phyloP scores from a whole-genome alignment of 1,140 invertebrate species.

The Adoxophyes honmai region DNA sequence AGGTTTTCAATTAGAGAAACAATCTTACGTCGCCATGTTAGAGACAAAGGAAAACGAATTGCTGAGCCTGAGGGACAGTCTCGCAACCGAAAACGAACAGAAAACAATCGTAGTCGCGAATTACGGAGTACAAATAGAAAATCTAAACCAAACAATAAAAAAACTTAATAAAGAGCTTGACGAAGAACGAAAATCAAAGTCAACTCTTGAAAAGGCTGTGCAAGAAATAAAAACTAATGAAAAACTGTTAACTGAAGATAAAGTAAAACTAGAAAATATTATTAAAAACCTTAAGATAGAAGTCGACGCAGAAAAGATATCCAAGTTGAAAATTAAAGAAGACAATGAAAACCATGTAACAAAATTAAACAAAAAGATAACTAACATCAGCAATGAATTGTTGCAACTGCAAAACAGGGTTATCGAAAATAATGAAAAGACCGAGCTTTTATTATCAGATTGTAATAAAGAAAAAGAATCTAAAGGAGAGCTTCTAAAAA shows the following conservation, averaged over 20 bases:
- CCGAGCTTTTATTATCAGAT: constrained; percentile 45
- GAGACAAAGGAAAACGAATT: too few relatives aligned
- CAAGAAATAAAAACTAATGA: not conserved
- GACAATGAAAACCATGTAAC: constrained; percentile 58
- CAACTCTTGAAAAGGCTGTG: too few relatives aligned
- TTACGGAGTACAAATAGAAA: constrained; percentile 27
- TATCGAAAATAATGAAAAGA: constrained; percentile 51
- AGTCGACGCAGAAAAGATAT: constrained; percentile 43
- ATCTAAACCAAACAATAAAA: constrained; percentile 28
- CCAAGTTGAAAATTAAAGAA: constrained; percentile 49
- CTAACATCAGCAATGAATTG: constrained; percentile 64
- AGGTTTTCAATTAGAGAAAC: too few relatives aligned
- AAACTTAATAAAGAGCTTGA: too few relatives aligned
- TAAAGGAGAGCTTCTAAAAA: constrained; percentile 36
- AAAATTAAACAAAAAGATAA: constrained; percentile 63
- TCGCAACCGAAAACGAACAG: too few relatives aligned
- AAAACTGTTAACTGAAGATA: too few relatives aligned
- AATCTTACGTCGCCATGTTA: too few relatives aligned
- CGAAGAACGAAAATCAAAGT: too few relatives aligned
- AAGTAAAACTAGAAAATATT: constrained; percentile 18
- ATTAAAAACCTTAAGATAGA: constrained; percentile 45
- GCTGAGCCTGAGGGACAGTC: too few relatives aligned
- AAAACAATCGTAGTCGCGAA: too few relatives aligned
- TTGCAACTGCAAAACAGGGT: constrained; percentile 64
- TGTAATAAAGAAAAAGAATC: constrained; percentile 50